Evolutionary conservation across 1,140 invertebrate genomes (phyloP).

Genomic region (Glomeris maerens): DNA sequence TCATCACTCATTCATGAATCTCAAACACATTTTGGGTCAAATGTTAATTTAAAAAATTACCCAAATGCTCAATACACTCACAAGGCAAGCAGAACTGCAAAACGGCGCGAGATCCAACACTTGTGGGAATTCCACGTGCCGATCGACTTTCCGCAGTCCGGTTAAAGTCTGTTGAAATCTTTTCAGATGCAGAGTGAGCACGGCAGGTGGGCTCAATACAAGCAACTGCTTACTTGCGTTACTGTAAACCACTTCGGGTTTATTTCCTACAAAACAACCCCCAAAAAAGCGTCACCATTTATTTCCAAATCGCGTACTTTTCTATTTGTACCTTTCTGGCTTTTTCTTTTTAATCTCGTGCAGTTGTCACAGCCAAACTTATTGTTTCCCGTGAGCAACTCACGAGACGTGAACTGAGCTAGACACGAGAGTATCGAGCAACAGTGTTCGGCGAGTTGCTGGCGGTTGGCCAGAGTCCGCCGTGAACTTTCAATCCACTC

Average conservation of each 20-base stretch:
- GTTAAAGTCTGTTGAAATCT: constrained; percentile 43
- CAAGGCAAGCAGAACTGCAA: constrained; percentile 61
- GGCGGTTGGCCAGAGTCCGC: constrained; percentile 34
- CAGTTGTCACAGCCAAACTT: constrained; percentile 84
- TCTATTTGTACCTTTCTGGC: no score
- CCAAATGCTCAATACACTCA: constrained; percentile 25
- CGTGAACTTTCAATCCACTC: constrained; percentile 23
- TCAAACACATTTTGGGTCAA: no score
- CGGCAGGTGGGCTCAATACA: constrained; percentile 73
- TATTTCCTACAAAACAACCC: constrained; percentile 34
- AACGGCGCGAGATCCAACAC: constrained; percentile 79
- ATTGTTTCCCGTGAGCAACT: constrained; percentile 76
- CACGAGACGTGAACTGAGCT: constrained; percentile 75
- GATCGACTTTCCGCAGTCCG: constrained; percentile 59
- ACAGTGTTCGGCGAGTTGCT: constrained; percentile 57
- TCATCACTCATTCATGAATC: no score
- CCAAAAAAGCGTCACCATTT: no score
- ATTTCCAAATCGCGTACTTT: no score
- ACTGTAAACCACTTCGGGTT: constrained; percentile 63
- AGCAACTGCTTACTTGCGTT: constrained; percentile 84
- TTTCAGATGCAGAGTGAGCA: constrained; percentile 90
- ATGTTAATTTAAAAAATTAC: no score
- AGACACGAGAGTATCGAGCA: constrained; percentile 70
- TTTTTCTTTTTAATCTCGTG: constrained; percentile 38
- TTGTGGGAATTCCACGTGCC: constrained; percentile 74